These are phyloP conservation scores for Orthonychiurus folsomi DNA, from an alignment of 2,888 invertebrate genomes.

Conservation along the genomic window DNA sequence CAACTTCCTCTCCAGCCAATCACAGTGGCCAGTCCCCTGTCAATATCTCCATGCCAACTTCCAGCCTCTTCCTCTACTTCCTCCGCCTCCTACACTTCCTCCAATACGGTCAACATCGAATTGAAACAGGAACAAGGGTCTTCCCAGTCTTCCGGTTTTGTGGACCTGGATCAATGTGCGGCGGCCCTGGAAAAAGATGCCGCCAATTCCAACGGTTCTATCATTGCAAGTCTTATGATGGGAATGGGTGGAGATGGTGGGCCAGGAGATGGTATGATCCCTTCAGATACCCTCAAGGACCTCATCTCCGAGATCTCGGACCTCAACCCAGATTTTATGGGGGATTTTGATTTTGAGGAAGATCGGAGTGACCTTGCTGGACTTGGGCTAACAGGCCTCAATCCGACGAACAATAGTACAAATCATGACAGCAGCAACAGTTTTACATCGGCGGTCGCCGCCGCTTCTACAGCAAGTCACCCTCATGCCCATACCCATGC, in stretches of 20 bases:
- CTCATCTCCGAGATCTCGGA: constrained; percentile 79
- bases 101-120: constrained; percentile 51
- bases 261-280: constrained; percentile 65
- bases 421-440: constrained; percentile 21
- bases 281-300: constrained; percentile 70
- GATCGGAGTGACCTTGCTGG: constrained; percentile 43
- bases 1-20: background rate
- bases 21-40: constrained; percentile 6
- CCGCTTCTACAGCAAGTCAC: constrained; percentile 43
- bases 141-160: constrained; percentile 57
- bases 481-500: background rate
- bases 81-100: constrained; percentile 12
- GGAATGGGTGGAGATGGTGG: constrained; percentile 55
- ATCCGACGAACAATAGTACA: constrained; percentile 9
- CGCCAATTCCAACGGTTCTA: constrained; percentile 51
- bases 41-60: constrained; percentile 8
- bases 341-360: constrained; percentile 64
- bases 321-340: constrained; percentile 70
- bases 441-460: constrained; percentile 26
- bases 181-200: constrained; percentile 77
- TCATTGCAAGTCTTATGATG: constrained; percentile 63
- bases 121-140: constrained; percentile 67
- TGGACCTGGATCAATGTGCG: constrained; percentile 74
- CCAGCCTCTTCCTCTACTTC: constrained; percentile 11
- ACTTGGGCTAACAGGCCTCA: constrained; percentile 9